Evolutionary conservation across 2,888 invertebrate genomes (phyloP).

Genomic region (Cheilosia impressa): DNA sequence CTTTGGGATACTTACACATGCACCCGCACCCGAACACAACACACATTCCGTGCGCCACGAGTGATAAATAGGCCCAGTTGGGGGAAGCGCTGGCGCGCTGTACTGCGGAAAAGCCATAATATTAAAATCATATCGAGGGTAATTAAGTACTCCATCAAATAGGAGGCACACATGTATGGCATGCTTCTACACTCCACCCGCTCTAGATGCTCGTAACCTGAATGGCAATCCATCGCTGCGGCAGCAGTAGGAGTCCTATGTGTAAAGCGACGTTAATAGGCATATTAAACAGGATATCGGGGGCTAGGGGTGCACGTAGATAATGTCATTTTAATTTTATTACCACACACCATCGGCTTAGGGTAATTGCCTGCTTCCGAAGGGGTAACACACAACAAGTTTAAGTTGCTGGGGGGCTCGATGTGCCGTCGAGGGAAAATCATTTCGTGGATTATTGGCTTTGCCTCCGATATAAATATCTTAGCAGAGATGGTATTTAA

Average conservation of each 20-base stretch:
- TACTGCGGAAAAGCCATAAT: constrained; percentile 13
- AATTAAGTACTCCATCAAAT: constrained; percentile 49
- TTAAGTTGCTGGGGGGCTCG: no score
- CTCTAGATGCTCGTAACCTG: neutral
- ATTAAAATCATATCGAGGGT: constrained; percentile 62
- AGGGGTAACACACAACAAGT: neutral
- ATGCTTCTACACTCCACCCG: neutral
- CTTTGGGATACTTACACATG: constrained; percentile 8
- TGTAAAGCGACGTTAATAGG: constrained; percentile 44
- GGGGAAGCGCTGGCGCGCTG: neutral
- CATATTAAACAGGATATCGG: constrained; percentile 48
- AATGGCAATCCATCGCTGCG: constrained; percentile 15
- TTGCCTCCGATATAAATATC: constrained; percentile 10
- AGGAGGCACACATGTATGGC: constrained; percentile 10
- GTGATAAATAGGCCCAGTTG: constrained; percentile 42
- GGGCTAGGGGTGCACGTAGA: constrained; percentile 42
- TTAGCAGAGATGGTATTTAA: no score
- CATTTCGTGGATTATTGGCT: constrained; percentile 32
- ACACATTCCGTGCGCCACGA: constrained; percentile 31
- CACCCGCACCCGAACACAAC: constrained; percentile 9
- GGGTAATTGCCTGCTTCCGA: constrained; percentile 37
- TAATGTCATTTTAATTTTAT: constrained; percentile 67
- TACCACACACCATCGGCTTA: constrained; percentile 55
- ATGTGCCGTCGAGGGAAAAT: constrained; percentile 2
- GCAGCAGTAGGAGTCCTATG: constrained; percentile 3